Evolutionary conservation across 1,140 invertebrate genomes (phyloP).

Genomic region (Bombus breviceps): DNA sequence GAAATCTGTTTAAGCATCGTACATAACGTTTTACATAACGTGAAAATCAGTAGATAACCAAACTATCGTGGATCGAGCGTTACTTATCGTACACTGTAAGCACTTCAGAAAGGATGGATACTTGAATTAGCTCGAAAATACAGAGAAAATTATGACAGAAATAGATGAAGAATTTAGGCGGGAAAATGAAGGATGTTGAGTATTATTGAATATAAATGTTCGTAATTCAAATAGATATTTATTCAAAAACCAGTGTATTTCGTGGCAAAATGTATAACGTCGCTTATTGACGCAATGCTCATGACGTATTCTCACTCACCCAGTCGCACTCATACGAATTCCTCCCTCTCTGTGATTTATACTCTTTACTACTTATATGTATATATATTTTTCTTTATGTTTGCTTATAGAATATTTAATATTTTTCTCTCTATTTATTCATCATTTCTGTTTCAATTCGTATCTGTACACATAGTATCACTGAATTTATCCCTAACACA

Average conservation of each 20-base stretch:
- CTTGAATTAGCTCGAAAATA: background rate
- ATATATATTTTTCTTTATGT: conserved; percentile 50
- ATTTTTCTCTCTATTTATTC: conserved; percentile 54
- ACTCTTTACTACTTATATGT: conserved; percentile 52
- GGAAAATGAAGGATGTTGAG: no score
- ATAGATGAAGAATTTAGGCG: no score
- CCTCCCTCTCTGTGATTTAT: conserved; percentile 55
- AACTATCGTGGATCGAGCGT: background rate
- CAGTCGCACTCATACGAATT: conserved; percentile 59
- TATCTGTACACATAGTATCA: conserved; percentile 31
- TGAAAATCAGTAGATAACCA: background rate
- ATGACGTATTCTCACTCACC: conserved; percentile 57
- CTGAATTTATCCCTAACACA: background rate
- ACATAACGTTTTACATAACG: no score
- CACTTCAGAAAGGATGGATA: background rate
- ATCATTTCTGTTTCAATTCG: conserved; percentile 18
- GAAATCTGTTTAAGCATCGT: background rate
- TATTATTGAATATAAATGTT: conserved; percentile 14
- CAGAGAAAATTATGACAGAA: background rate
- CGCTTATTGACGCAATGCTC: conserved; percentile 55
- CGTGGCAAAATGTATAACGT: conserved; percentile 77
- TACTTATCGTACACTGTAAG: background rate
- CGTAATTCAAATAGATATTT: conserved; percentile 80
- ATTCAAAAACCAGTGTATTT: conserved; percentile 80
- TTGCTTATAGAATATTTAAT: conserved; percentile 65